phyloP scores from a whole-genome alignment of 2,797 vertebrate genomes.

The Discoglossus pictus region DNA sequence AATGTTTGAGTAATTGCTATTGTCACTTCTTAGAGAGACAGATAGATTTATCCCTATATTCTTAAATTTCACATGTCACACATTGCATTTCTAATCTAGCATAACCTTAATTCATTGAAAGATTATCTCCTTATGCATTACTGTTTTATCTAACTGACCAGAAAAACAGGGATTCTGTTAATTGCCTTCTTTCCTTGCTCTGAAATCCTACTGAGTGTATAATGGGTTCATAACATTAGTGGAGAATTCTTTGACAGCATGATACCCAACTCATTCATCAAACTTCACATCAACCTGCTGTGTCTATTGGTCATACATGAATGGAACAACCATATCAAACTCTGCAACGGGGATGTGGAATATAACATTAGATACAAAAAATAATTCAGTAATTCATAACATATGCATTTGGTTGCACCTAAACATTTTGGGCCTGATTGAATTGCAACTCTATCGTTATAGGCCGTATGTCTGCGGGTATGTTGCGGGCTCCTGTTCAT shows the following conservation, averaged over 20 bases:
- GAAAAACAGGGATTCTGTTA: neutral
- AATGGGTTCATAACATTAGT: constrained; percentile 1
- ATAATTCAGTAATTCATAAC: too few species aligned
- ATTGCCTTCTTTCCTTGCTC: neutral
- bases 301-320: constrained; percentile 1
- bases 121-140: neutral
- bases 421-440: too few species aligned
- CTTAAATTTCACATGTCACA: too few species aligned
- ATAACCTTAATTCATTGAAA: neutral
- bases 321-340: neutral
- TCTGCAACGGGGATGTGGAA: too few species aligned
- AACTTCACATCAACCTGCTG: neutral
- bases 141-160: constrained; percentile 3
- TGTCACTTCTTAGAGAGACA: neutral
- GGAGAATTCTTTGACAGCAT: neutral
- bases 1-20: neutral
- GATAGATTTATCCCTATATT: too few species aligned
- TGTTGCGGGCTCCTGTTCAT: too few species aligned
- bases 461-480: too few species aligned
- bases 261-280: constrained; percentile 8
- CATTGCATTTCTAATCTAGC: neutral
- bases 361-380: too few species aligned
- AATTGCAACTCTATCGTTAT: too few species aligned
- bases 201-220: neutral
- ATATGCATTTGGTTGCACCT: too few species aligned